A percentile compares a stretch with the other conserved stretches of the same genome.
phyloP scores from a whole-genome alignment of 2,888 invertebrate genomes.

The Pachydiplax longipennis region DNA sequence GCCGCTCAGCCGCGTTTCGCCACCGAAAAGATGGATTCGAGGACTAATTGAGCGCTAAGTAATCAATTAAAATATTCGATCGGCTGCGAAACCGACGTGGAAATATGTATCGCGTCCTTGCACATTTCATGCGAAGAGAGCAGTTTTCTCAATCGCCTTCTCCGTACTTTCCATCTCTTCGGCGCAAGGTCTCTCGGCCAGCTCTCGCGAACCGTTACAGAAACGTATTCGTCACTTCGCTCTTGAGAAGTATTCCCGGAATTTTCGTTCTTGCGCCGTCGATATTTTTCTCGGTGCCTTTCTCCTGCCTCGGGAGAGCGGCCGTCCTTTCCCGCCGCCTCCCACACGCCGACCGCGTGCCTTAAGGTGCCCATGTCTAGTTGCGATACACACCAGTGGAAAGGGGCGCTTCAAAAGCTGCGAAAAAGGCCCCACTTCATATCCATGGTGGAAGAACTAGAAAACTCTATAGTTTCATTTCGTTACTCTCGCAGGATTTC shows the following conservation, averaged over 20 bases:
- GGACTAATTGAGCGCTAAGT: not conserved
- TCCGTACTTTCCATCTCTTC: not conserved
- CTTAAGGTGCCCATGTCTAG: not conserved
- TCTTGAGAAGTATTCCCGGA: conserved; percentile 28
- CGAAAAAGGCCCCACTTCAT: too few species aligned
- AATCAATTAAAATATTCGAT: not conserved
- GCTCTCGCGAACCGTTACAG: conserved; percentile 15
- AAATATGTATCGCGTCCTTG: not conserved
- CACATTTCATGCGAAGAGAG: not conserved
- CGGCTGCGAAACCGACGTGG: not conserved
- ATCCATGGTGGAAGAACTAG: too few species aligned
- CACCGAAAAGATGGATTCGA: not conserved
- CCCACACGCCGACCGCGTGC: not conserved
- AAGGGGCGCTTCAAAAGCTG: too few species aligned
- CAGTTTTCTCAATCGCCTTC: not conserved
- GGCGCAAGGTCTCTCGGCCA: not conserved
- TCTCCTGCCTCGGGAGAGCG: too few species aligned
- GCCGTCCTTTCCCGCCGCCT: not conserved
- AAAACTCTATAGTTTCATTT: too few species aligned
- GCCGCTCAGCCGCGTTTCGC: not conserved
- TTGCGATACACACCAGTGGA: not conserved
- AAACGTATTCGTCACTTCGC: conserved; percentile 21
- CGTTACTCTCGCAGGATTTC: too few species aligned
- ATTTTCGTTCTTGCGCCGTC: conserved; percentile 11
- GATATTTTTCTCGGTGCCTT: not conserved